Percentiles rank a stretch among this genome's conserved stretches.
These are phyloP conservation scores for Fabriciana adippe DNA, from an alignment of 2,888 invertebrate species.

Conservation along the genomic window DNA sequence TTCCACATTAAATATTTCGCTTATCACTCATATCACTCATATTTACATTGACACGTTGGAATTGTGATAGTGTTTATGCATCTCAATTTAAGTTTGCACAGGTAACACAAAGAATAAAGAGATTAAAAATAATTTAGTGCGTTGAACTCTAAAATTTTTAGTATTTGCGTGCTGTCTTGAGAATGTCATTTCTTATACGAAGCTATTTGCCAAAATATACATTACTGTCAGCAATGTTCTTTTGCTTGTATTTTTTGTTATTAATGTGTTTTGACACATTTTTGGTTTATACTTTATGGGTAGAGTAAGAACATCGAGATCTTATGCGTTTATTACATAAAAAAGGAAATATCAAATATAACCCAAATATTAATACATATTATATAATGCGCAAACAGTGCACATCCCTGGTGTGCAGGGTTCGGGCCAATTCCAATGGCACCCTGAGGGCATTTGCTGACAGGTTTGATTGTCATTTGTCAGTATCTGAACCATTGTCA, in stretches of 20 bases:
- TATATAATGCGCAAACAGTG: too few species aligned
- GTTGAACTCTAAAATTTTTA: constrained; percentile 3
- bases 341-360: too few species aligned
- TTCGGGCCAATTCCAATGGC: too few species aligned
- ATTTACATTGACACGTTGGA: constrained; percentile 17
- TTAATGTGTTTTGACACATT: constrained; percentile 15
- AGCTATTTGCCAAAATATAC: constrained; percentile 1
- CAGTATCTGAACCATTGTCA: too few species aligned
- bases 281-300: too few species aligned
- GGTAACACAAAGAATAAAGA: neutral
- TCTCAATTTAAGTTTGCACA: neutral
- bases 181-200: neutral
- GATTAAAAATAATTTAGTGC: neutral
- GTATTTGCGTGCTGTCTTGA: neutral
- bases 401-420: too few species aligned
- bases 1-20: constrained; percentile 11
- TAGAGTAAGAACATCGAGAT: too few species aligned
- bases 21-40: constrained; percentile 20
- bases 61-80: neutral
- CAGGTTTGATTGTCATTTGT: too few species aligned
- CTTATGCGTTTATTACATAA: too few species aligned
- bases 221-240: neutral
- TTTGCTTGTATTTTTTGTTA: neutral
- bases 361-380: too few species aligned
- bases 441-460: too few species aligned